Evolutionary conservation across 1,140 invertebrate species (phyloP).

Genomic region (Musca vetustissima): DNA sequence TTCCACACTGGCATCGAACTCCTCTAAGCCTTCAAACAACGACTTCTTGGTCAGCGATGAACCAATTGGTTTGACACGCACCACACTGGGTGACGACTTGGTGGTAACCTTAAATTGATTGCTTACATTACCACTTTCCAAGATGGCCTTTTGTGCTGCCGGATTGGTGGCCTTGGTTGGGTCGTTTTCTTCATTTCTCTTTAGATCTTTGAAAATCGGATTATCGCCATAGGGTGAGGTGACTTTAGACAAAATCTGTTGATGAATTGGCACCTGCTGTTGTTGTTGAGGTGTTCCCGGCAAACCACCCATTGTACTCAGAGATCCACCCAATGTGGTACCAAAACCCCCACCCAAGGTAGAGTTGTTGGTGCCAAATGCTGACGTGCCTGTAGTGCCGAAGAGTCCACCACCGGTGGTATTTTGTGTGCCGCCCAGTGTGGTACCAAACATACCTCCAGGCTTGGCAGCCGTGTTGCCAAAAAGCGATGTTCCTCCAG

Average conservation of each 20-base stretch:
- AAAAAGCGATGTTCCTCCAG: constrained; percentile 54
- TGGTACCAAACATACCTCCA: constrained; percentile 50
- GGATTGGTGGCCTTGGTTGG: constrained; percentile 76
- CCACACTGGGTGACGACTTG: constrained; percentile 59
- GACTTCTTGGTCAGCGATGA: constrained; percentile 64
- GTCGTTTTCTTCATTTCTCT: constrained; percentile 63
- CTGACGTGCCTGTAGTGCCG: constrained; percentile 52
- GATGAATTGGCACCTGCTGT: constrained; percentile 61
- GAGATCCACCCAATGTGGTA: constrained; percentile 19
- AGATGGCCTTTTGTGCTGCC: constrained; percentile 65
- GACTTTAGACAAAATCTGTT: constrained; percentile 69
- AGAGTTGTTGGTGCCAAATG: constrained; percentile 34
- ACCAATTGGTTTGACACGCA: constrained; percentile 65
- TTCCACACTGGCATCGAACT: constrained; percentile 66
- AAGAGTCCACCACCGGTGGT: constrained; percentile 54
- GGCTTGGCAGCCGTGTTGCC: constrained; percentile 43
- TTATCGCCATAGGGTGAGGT: constrained; percentile 79
- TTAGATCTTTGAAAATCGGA: constrained; percentile 72
- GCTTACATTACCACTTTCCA: constrained; percentile 53
- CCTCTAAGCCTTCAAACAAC: constrained; percentile 70
- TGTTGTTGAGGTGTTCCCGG: constrained; percentile 45
- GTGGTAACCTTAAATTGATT: constrained; percentile 67
- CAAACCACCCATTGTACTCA: constrained; percentile 26
- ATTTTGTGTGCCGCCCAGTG: constrained; percentile 32
- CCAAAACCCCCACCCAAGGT: constrained; percentile 36